Evolutionary conservation across 1,140 invertebrate species (phyloP).

Genomic region (Carposina sasakii): DNA sequence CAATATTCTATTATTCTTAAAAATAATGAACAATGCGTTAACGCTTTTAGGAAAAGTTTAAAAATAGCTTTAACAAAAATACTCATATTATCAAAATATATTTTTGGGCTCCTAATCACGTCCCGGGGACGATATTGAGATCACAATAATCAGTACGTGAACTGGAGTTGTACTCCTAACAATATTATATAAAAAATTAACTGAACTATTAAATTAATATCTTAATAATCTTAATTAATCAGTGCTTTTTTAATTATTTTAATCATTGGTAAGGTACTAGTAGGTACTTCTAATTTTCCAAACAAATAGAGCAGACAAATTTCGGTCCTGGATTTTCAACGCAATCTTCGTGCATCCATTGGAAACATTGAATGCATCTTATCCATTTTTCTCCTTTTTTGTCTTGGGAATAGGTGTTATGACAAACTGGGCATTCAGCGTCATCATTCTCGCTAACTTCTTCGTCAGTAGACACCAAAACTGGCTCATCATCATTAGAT

Average conservation of each 20-base stretch:
- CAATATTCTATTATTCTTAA: too few relatives aligned
- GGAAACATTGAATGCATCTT: slow-evolving; percentile 6
- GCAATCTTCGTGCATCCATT: slow-evolving; percentile 8
- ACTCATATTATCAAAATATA: slow-evolving; percentile 4
- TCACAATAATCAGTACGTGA: slow-evolving; percentile 22
- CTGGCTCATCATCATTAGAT: neutral
- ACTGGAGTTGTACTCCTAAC: slow-evolving; percentile 16
- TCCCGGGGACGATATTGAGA: slow-evolving; percentile 23
- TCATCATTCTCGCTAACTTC: slow-evolving; percentile 5
- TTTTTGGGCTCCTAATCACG: slow-evolving; percentile 12
- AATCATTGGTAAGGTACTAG: slow-evolving; percentile 4
- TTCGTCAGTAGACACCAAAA: slow-evolving; percentile 6
- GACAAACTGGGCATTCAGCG: slow-evolving; percentile 9
- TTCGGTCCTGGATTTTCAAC: slow-evolving; percentile 2
- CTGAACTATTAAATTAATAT: neutral
- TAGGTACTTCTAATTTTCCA: neutral
- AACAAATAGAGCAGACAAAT: slow-evolving; percentile 4
- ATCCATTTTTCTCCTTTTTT: slow-evolving; percentile 14
- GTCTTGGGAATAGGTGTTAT: slow-evolving; percentile 6
- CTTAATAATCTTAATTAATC: too few relatives aligned
- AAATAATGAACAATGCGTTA: neutral
- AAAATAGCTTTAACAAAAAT: slow-evolving; percentile 16
- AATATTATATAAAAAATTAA: slow-evolving; percentile 1
- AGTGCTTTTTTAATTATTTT: neutral
- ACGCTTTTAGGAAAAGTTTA: slow-evolving; percentile 2